Conservation (phyloP, 2,797 vertebrate genomes). For the Myoxocephalus aenaeus region DNA sequence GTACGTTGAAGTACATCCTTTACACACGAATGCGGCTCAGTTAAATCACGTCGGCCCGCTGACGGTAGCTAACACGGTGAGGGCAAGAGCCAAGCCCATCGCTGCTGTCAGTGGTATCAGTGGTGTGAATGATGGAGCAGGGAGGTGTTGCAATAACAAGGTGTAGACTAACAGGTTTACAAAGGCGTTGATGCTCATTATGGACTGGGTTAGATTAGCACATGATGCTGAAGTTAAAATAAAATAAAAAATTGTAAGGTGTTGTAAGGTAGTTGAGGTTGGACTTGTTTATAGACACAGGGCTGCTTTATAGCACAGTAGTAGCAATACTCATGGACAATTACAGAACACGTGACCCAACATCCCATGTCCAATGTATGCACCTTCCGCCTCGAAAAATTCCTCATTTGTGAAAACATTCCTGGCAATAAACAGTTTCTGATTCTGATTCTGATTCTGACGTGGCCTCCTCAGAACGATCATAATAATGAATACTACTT, state of each 20-base stretch:
- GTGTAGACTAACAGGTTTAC: neutral
- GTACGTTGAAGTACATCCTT: fast-evolving
- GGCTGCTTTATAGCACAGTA: conserved; percentile 21
- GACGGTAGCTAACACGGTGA: conserved; percentile 31
- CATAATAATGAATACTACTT: no score
- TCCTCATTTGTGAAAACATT: no score
- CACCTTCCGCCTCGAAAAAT: no score
- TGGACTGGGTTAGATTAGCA: neutral
- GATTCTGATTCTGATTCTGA: no score
- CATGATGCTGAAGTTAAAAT: neutral
- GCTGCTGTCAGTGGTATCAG: conserved; percentile 35
- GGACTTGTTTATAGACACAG: conserved; percentile 11
- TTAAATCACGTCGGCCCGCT: neutral
- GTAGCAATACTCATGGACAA: neutral
- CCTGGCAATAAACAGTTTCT: no score
- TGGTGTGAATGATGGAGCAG: conserved; percentile 49
- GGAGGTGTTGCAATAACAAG: conserved; percentile 7
- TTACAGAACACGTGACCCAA: neutral
- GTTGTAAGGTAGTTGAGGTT: neutral
- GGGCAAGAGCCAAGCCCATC: conserved; percentile 61
- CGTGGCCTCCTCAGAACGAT: neutral
- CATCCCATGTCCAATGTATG: no score
- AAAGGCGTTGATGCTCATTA: fast-evolving
- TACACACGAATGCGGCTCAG: neutral
- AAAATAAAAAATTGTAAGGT: neutral